Percentiles rank a stretch among this genome's conserved stretches.
phyloP scores from a whole-genome alignment of 2,113 vertebrate species.

The Prunella himalayana region DNA sequence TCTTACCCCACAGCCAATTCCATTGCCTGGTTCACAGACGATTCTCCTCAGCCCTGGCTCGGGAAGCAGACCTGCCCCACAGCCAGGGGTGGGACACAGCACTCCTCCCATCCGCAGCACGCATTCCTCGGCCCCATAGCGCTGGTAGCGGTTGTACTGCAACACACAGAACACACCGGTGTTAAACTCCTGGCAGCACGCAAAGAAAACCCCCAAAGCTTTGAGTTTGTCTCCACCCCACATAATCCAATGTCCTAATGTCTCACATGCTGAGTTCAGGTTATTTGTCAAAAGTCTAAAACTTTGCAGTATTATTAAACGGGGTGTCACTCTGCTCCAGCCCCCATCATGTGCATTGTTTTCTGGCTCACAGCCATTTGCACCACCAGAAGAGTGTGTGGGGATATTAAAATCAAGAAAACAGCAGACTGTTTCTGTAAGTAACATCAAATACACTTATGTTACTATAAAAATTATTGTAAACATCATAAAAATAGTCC shows the following conservation, averaged over 20 bases:
- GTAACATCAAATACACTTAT: not conserved
- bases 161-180: not conserved
- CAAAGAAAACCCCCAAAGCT: not conserved
- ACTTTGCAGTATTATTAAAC: not conserved
- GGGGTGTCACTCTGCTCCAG: not conserved
- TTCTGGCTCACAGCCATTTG: not conserved
- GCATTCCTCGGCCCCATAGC: conserved; percentile 85
- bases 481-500: not conserved
- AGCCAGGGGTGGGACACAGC: conserved; percentile 84
- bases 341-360: rapidly evolving
- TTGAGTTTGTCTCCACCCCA: not conserved
- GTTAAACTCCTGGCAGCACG: not conserved
- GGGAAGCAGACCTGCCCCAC: conserved; percentile 86
- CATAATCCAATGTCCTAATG: not conserved
- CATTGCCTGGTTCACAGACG: conserved; percentile 67
- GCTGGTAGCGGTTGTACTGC: conserved; percentile 89
- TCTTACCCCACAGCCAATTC: conserved; percentile 87
- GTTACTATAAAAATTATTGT: not conserved
- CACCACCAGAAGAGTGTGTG: not conserved
- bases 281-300: not conserved
- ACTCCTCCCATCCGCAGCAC: conserved; percentile 85
- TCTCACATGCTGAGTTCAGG: not conserved
- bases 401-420: not conserved
- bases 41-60: conserved; percentile 71
- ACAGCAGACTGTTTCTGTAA: not conserved